These are phyloP conservation scores for Drosophila lacertosa DNA, from an alignment of 1,140 invertebrate genomes.

Conservation along the genomic window DNA sequence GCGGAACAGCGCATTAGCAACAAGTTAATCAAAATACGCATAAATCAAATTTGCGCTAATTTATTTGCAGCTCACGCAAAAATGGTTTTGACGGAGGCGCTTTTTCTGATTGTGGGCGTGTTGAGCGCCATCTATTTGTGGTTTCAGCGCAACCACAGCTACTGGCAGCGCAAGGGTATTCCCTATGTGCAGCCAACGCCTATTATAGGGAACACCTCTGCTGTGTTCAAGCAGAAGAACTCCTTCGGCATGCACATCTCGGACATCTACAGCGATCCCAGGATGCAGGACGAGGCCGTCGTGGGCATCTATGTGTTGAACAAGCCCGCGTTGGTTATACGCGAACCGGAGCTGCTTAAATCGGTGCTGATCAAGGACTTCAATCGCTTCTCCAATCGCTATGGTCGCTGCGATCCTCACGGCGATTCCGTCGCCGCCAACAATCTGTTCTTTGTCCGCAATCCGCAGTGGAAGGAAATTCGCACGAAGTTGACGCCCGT, in stretches of 20 bases:
- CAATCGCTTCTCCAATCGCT: conserved; percentile 69
- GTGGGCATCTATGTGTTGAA: conserved; percentile 84
- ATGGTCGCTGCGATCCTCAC: conserved; percentile 59
- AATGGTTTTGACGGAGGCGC: conserved; percentile 60
- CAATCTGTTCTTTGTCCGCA: conserved; percentile 74
- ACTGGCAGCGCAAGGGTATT: conserved; percentile 76
- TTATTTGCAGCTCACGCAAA: conserved; percentile 19
- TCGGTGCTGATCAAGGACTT: conserved; percentile 85
- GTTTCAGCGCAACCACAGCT: conserved; percentile 67
- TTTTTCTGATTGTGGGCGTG: conserved; percentile 49
- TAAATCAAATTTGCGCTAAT: not conserved
- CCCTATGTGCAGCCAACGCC: conserved; percentile 62
- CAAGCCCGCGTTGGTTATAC: conserved; percentile 84
- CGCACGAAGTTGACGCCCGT: conserved; percentile 85
- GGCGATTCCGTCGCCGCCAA: conserved; percentile 64
- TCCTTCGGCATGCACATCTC: conserved; percentile 64
- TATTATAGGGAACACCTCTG: conserved; percentile 69
- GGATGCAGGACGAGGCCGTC: conserved; percentile 64
- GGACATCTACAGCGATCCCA: conserved; percentile 63
- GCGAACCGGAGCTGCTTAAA: conserved; percentile 85
- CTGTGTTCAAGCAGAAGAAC: conserved; percentile 48
- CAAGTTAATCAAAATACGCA: not conserved
- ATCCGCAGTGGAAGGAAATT: conserved; percentile 85
- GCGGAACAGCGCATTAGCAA: too few species aligned
- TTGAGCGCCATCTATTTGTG: conserved; percentile 57